These are phyloP conservation scores for Furcifer pardalis DNA, from an alignment of 2,797 vertebrate species.

Conservation along the genomic window DNA sequence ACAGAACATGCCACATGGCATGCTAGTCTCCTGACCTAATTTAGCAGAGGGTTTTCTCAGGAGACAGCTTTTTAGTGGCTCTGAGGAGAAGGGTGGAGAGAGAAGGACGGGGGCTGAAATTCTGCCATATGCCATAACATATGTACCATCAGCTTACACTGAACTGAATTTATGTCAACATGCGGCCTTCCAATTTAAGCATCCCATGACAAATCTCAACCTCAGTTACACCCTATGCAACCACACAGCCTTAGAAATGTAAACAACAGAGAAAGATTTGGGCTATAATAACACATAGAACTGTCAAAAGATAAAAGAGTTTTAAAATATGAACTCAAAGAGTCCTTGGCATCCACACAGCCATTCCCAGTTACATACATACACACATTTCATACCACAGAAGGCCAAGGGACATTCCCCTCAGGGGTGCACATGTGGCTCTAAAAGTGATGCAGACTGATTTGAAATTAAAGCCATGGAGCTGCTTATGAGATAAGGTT, in stretches of 20 bases:
- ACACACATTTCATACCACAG: neutral
- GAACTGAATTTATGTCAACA: slow-evolving; percentile 70
- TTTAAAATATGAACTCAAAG: slow-evolving; percentile 19
- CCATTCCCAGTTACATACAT: neutral
- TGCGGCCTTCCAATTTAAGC: slow-evolving; percentile 61
- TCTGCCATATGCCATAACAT: slow-evolving; percentile 74
- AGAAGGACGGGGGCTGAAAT: slow-evolving; percentile 62
- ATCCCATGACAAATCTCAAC: slow-evolving; percentile 36
- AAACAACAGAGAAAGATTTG: neutral
- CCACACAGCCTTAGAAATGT: slow-evolving; percentile 34
- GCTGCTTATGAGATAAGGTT: neutral
- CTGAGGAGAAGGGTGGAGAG: slow-evolving; percentile 54
- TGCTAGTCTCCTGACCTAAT: slow-evolving; percentile 61
- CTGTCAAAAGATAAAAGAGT: fast-evolving
- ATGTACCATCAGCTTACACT: slow-evolving; percentile 69
- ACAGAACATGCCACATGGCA: slow-evolving; percentile 29
- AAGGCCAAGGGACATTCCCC: neutral
- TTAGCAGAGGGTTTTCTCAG: slow-evolving; percentile 59
- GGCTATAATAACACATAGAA: neutral
- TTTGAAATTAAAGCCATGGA: neutral
- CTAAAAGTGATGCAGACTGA: neutral
- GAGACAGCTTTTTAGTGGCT: slow-evolving; percentile 60
- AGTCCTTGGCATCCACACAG: neutral
- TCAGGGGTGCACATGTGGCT: neutral
- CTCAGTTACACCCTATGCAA: slow-evolving; percentile 6